Conservation (phyloP, 2,888 invertebrate species). For the Philereme transversata region DNA sequence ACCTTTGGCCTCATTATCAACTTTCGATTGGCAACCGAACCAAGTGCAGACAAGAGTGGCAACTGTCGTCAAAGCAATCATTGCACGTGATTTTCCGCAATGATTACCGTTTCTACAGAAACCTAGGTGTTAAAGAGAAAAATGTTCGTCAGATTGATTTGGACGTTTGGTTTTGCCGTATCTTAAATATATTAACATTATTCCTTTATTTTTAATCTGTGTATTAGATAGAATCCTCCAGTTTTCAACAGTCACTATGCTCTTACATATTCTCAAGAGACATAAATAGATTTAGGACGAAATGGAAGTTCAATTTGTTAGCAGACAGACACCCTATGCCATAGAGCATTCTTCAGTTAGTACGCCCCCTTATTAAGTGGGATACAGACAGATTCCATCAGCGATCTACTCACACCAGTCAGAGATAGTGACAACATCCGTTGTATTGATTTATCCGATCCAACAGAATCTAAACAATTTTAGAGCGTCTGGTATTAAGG, state of each 20-base stretch:
- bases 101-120: no score
- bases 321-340: constrained; percentile 9
- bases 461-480: constrained; percentile 27
- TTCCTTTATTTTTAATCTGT: no score
- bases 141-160: no score
- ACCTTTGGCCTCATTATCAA: constrained; percentile 16
- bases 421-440: constrained; percentile 32
- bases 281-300: constrained; percentile 17
- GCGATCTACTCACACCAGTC: constrained; percentile 26
- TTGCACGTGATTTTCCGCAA: no score
- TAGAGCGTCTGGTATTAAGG: constrained; percentile 16
- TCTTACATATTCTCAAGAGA: not conserved
- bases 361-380: constrained; percentile 10
- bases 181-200: no score
- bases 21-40: constrained; percentile 11
- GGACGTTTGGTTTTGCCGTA: no score
- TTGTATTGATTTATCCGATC: constrained; percentile 31
- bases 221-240: no score
- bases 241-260: constrained; percentile 13
- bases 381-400: constrained; percentile 33
- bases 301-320: constrained; percentile 16
- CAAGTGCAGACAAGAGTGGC: no score
- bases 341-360: not conserved
- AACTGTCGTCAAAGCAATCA: no score
- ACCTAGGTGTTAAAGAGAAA: no score